Percentiles rank a stretch among this genome's conserved stretches.
Evolutionary conservation across 2,113 vertebrate species (phyloP).

Genomic region (Ptilorrhoa leucosticta): DNA sequence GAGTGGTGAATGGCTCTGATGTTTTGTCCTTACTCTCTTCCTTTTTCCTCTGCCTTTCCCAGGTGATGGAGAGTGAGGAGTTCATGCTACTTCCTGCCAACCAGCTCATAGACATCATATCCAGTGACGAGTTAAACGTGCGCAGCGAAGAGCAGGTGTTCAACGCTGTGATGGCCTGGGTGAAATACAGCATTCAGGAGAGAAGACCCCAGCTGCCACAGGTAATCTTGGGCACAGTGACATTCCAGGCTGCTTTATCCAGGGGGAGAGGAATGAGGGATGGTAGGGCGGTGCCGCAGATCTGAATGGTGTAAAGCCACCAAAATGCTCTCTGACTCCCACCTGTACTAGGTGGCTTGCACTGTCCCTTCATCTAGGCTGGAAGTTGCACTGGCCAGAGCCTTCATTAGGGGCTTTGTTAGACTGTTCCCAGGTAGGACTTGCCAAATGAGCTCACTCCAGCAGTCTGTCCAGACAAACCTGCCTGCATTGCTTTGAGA

Average conservation of each 20-base stretch:
- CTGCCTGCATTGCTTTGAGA: neutral
- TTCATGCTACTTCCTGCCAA: constrained; percentile 98
- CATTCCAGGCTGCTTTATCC: neutral
- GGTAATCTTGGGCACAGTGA: constrained; percentile 65
- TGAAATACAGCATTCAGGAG: constrained; percentile 98
- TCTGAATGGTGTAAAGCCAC: neutral
- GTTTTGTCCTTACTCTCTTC: neutral
- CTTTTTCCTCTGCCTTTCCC: neutral
- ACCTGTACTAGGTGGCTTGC: neutral
- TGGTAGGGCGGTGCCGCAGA: neutral
- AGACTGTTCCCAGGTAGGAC: neutral
- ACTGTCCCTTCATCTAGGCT: neutral
- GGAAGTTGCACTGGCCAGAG: neutral
- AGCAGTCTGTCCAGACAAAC: neutral
- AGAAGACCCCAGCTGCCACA: constrained; percentile 93
- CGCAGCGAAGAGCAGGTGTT: constrained; percentile 98
- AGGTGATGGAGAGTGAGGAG: constrained; percentile 99
- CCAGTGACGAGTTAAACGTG: constrained; percentile 96
- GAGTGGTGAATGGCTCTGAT: neutral
- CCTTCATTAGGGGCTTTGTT: neutral
- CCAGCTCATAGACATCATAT: constrained; percentile 98
- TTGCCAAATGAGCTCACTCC: neutral
- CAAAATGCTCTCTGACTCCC: neutral
- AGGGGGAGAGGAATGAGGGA: neutral
- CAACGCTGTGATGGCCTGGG: constrained; percentile 98